These are phyloP conservation scores for Drosophila paulistorum DNA, from an alignment of 1,140 invertebrate genomes.

Conservation along the genomic window DNA sequence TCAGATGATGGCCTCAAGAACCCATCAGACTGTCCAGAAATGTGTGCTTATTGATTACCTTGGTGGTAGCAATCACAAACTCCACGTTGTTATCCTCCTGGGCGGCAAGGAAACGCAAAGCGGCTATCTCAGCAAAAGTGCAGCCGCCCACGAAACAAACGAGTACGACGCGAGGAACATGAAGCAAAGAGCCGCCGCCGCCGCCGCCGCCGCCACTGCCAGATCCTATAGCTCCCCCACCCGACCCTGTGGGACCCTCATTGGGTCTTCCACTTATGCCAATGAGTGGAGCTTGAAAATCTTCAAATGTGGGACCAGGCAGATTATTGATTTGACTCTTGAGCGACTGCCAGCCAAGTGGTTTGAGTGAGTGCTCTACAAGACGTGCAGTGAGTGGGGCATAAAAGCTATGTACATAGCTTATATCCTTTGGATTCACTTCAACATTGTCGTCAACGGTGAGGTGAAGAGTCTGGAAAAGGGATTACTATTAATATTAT, in stretches of 20 bases:
- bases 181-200: constrained; percentile 87
- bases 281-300: constrained; percentile 84
- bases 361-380: constrained; percentile 92
- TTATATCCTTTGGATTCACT: constrained; percentile 93
- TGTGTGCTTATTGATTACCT: constrained; percentile 94
- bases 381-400: constrained; percentile 96
- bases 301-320: constrained; percentile 86
- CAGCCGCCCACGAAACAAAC: constrained; percentile 98
- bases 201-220: constrained; percentile 85
- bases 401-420: constrained; percentile 97
- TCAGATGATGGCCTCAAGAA: constrained; percentile 53
- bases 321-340: constrained; percentile 86
- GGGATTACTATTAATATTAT: too few species aligned
- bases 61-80: constrained; percentile 96
- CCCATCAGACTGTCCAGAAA: constrained; percentile 86
- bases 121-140: constrained; percentile 97
- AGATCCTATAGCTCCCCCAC: neutral
- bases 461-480: constrained; percentile 87
- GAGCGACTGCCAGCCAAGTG: constrained; percentile 85
- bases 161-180: constrained; percentile 91
- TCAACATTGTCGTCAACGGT: constrained; percentile 95
- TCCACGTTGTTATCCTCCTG: constrained; percentile 96
- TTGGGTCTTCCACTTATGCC: constrained; percentile 83
- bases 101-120: constrained; percentile 94
- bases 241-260: constrained; percentile 83